A percentile compares a stretch with the other conserved stretches of the same genome.
Evolutionary conservation across 2,888 invertebrate genomes (phyloP).

Genomic region (Ceramica pisi): DNA sequence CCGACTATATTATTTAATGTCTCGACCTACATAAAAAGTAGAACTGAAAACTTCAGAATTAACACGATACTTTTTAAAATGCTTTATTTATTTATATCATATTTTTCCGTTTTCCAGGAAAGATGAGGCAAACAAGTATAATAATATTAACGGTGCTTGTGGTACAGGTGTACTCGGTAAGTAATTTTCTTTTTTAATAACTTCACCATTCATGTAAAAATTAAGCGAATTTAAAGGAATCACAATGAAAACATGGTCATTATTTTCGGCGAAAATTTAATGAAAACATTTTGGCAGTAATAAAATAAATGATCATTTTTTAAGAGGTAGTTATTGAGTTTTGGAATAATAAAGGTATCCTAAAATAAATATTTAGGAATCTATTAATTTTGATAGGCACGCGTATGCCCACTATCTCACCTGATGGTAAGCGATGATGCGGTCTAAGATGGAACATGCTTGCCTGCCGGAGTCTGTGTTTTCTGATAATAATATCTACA

Average conservation of each 20-base stretch:
- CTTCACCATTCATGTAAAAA: constrained; percentile 23
- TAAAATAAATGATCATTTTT: constrained; percentile 21
- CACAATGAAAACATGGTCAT: too few species aligned
- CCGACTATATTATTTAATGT: background rate
- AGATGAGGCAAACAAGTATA: constrained; percentile 71
- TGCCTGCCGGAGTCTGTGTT: too few species aligned
- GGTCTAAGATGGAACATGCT: too few species aligned
- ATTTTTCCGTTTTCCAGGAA: constrained; percentile 71
- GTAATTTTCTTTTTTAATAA: constrained; percentile 53
- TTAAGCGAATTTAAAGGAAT: background rate
- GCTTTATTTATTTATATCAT: background rate
- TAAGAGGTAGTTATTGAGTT: background rate
- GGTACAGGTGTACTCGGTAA: constrained; percentile 74
- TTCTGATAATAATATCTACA: too few species aligned
- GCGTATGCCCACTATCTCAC: too few species aligned
- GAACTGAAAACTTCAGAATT: background rate
- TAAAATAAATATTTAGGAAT: too few species aligned
- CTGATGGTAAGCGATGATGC: too few species aligned
- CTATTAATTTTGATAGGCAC: too few species aligned
- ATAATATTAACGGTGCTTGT: constrained; percentile 68
- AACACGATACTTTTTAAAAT: background rate
- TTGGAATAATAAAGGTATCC: background rate
- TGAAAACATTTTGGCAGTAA: background rate
- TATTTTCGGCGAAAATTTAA: background rate
- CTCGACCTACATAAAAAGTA: background rate